Evolutionary conservation across 2,113 vertebrate species (phyloP).

Genomic region (Steatornis caripensis): DNA sequence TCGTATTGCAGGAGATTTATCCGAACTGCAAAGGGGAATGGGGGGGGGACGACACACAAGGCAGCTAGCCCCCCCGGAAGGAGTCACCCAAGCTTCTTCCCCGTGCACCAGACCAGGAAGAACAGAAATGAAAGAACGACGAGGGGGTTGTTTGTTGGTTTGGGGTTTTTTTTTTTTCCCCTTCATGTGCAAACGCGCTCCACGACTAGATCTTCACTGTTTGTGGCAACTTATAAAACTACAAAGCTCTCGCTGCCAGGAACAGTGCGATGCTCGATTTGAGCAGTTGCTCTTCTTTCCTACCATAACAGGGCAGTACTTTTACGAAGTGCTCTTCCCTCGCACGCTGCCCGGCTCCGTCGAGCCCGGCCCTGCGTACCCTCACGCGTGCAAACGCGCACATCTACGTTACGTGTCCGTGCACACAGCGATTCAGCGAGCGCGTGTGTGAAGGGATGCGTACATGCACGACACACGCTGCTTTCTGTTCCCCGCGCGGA

Average conservation of each 20-base stretch:
- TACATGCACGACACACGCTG: neutral
- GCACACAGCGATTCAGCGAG: neutral
- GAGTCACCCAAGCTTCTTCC: neutral
- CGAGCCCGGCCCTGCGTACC: neutral
- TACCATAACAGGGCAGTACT: constrained; percentile 23
- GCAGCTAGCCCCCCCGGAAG: neutral
- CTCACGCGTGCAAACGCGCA: neutral
- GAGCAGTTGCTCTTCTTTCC: neutral
- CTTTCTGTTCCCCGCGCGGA: neutral
- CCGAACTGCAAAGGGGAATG: neutral
- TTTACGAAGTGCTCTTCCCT: neutral
- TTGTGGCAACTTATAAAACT: neutral
- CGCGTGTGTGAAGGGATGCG: neutral
- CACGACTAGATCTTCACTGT: neutral
- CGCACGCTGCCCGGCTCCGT: neutral
- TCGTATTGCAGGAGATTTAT: neutral
- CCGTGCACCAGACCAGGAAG: neutral
- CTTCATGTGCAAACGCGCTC: neutral
- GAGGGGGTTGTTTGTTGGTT: neutral
- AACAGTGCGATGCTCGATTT: neutral
- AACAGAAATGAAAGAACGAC: neutral
- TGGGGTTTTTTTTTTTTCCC: rapidly evolving
- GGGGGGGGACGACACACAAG: too few species aligned
- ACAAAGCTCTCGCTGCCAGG: neutral
- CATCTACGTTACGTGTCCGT: neutral